Evolutionary conservation across 2,797 vertebrate species (phyloP).

Genomic region (Urocyon cinereoargenteus): DNA sequence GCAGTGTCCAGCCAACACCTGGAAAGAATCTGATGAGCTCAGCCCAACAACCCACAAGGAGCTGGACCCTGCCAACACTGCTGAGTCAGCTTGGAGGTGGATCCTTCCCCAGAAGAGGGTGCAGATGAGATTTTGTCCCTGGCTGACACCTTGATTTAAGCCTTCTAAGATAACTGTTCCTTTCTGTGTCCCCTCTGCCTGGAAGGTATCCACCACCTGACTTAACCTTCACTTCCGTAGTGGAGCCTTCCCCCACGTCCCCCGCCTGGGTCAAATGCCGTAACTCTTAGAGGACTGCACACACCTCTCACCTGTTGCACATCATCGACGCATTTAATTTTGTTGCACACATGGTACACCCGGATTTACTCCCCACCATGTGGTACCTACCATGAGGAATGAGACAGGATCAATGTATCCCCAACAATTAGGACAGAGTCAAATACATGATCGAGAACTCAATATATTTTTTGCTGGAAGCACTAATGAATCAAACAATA

Average conservation of each 20-base stretch:
- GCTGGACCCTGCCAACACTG: neutral
- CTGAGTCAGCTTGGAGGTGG: neutral
- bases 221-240: neutral
- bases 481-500: too few relatives aligned
- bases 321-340: accelerated
- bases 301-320: accelerated
- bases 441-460: neutral
- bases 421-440: neutral
- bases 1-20: too few relatives aligned
- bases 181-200: neutral
- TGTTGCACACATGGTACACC: accelerated
- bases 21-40: neutral
- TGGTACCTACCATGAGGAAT: neutral
- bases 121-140: neutral
- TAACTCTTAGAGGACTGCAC: accelerated
- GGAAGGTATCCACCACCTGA: neutral
- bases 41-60: neutral
- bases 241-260: neutral
- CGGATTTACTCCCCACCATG: too few relatives aligned
- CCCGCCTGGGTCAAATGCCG: neutral
- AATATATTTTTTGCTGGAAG: neutral
- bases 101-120: neutral
- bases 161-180: neutral
- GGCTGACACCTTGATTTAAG: neutral
- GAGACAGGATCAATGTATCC: too few relatives aligned